phyloP scores from a whole-genome alignment of 2,797 vertebrate genomes.

The Gallinago nigripennis region DNA sequence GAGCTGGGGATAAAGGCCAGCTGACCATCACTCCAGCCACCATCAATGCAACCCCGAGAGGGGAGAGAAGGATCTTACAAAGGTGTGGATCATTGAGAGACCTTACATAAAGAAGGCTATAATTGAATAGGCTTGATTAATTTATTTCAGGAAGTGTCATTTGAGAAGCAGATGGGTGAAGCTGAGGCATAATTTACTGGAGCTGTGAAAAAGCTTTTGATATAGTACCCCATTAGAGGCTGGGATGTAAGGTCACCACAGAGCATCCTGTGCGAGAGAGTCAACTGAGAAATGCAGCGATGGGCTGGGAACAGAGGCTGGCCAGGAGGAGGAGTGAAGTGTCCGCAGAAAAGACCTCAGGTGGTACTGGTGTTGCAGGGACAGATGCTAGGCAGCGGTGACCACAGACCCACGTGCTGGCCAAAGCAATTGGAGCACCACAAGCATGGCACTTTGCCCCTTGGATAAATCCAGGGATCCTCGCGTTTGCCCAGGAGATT shows the following conservation, averaged over 20 bases:
- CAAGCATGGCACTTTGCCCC: background rate
- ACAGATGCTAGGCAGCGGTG: background rate
- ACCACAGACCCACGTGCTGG: background rate
- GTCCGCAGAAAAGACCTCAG: background rate
- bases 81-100: background rate
- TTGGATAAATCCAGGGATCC: background rate
- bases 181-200: constrained; percentile 32
- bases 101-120: background rate
- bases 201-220: constrained; percentile 45
- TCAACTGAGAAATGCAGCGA: background rate
- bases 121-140: constrained; percentile 53
- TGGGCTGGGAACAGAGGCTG: background rate
- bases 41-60: rapidly evolving
- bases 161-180: constrained; percentile 55
- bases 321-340: background rate
- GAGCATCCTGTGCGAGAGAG: background rate
- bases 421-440: rapidly evolving
- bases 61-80: background rate
- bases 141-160: constrained; percentile 49
- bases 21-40: background rate
- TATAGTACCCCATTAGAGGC: background rate
- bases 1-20: background rate
- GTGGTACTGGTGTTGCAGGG: background rate
- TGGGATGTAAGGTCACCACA: background rate
- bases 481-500: background rate